Conservation (phyloP, 2,797 vertebrate species). For the Chelonia mydas region DNA sequence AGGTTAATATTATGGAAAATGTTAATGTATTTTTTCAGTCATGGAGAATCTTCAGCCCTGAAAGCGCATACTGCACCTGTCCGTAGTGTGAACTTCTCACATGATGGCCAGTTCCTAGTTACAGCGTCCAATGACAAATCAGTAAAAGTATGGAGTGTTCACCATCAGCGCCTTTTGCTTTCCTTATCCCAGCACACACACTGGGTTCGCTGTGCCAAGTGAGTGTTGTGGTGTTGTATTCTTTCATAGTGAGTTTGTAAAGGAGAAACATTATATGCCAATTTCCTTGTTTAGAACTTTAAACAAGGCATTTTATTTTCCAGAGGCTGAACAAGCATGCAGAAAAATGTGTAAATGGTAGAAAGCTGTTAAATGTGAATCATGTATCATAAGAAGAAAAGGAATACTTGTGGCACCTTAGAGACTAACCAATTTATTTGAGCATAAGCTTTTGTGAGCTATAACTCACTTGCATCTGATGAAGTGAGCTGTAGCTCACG, state of each 20-base stretch:
- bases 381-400: too few species aligned
- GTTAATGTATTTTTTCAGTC: slow-evolving; percentile 76
- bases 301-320: not conserved
- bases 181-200: slow-evolving; percentile 91
- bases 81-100: slow-evolving; percentile 90
- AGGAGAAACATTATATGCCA: not conserved
- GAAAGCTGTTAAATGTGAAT: not conserved
- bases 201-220: slow-evolving; percentile 95
- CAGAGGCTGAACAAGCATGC: not conserved
- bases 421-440: too few species aligned
- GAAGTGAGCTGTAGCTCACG: too few species aligned
- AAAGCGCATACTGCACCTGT: slow-evolving; percentile 91
- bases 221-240: slow-evolving; percentile 55
- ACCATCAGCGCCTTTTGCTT: slow-evolving; percentile 86
- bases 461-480: too few species aligned
- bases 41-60: slow-evolving; percentile 89
- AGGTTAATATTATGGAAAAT: not conserved
- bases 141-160: slow-evolving; percentile 93
- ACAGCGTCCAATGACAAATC: slow-evolving; percentile 95
- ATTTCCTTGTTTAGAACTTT: not conserved
- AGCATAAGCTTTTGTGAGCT: too few species aligned
- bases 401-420: too few species aligned
- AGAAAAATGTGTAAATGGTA: not conserved
- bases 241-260: not conserved
- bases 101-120: slow-evolving; percentile 86